Conservation (phyloP, 2,113 vertebrate species). For the Emberiza fucata region DNA sequence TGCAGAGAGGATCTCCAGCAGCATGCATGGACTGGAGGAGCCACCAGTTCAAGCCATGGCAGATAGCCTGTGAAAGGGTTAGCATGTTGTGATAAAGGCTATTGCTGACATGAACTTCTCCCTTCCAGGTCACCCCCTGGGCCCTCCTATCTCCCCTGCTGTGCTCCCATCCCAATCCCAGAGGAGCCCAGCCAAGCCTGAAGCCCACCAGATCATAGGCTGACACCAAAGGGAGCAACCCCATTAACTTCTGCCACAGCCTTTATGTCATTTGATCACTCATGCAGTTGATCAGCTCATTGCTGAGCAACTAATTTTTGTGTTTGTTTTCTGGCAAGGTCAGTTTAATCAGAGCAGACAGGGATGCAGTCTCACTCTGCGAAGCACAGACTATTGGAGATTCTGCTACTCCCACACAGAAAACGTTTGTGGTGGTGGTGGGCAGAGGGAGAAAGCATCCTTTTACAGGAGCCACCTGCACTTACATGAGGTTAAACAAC, state of each 20-base stretch:
- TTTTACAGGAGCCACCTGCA: neutral
- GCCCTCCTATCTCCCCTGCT: neutral
- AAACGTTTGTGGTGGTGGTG: neutral
- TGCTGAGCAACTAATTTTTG: constrained; percentile 14
- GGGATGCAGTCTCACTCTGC: neutral
- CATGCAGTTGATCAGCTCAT: neutral
- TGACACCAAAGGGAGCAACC: neutral
- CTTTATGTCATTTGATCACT: neutral
- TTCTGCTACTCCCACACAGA: neutral
- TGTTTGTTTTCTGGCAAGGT: constrained; percentile 29
- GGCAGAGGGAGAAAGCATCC: neutral
- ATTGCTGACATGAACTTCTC: neutral
- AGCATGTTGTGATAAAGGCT: rapidly evolving
- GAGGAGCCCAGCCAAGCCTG: neutral
- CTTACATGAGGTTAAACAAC: neutral
- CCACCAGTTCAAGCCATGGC: neutral
- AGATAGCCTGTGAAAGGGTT: neutral
- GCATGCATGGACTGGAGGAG: rapidly evolving
- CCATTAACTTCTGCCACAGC: neutral
- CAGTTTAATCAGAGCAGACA: neutral
- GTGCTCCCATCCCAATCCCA: neutral
- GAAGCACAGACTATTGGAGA: neutral
- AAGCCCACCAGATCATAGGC: neutral
- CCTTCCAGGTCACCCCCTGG: neutral
- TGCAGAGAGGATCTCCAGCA: neutral